These are phyloP conservation scores for Oreohelix idahoensis DNA, from an alignment of 1,140 invertebrate species.

Conservation along the genomic window DNA sequence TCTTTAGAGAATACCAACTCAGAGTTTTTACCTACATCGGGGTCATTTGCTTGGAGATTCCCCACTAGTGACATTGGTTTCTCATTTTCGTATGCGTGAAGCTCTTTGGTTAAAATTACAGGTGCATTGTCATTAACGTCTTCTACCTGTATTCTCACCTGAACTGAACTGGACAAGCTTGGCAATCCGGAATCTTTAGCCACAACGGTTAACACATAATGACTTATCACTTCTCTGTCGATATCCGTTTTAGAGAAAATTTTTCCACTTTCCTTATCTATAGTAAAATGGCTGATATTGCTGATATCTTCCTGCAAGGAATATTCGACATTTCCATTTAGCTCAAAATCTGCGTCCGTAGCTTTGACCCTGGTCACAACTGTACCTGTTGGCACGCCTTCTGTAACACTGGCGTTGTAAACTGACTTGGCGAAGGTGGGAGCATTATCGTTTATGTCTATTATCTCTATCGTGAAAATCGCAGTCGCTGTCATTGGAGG, in stretches of 20 bases:
- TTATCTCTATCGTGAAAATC: not conserved
- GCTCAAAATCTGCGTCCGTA: not conserved
- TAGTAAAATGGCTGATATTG: not conserved
- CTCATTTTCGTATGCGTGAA: not conserved
- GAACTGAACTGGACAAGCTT: slow-evolving; percentile 20
- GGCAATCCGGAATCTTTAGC: slow-evolving; percentile 76
- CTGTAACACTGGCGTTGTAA: not conserved
- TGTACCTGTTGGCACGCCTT: not conserved
- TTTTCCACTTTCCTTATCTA: slow-evolving; percentile 77
- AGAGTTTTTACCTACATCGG: slow-evolving; percentile 12
- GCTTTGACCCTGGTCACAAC: slow-evolving; percentile 7
- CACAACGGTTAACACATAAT: slow-evolving; percentile 85
- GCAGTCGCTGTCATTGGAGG: not conserved
- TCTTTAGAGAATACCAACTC: slow-evolving; percentile 12
- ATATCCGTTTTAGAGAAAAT: slow-evolving; percentile 92
- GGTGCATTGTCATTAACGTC: slow-evolving; percentile 56
- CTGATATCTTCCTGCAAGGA: not conserved
- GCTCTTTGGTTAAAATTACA: slow-evolving; percentile 64
- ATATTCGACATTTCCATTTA: not conserved
- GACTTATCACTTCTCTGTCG: slow-evolving; percentile 85
- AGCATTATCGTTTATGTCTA: slow-evolving; percentile 10
- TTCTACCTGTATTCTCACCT: slow-evolving; percentile 44
- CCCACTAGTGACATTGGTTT: not conserved
- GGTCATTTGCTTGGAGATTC: not conserved
- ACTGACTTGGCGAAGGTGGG: not conserved